Percentiles rank a stretch among this genome's conserved stretches.
Conservation (phyloP, 2,888 invertebrate species). For the Lymantria monacha region DNA sequence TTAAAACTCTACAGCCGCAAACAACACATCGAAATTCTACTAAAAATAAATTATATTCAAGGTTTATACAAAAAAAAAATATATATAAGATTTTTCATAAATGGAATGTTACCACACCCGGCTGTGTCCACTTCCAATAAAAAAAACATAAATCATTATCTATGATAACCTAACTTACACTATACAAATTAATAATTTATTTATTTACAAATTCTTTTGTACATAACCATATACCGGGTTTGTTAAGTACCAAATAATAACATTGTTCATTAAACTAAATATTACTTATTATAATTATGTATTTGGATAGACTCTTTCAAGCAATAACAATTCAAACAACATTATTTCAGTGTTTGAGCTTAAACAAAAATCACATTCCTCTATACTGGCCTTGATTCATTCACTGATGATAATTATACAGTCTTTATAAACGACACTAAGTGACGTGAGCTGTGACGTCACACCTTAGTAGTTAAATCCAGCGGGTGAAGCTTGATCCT, state of each 20-base stretch:
- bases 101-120: slow-evolving; percentile 64
- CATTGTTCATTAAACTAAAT: slow-evolving; percentile 51
- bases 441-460: slow-evolving; percentile 51
- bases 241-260: slow-evolving; percentile 60
- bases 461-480: slow-evolving; percentile 87
- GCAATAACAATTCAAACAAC: slow-evolving; percentile 74
- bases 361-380: slow-evolving; percentile 72
- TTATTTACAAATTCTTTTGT: slow-evolving; percentile 74
- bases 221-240: slow-evolving; percentile 70
- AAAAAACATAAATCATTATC: slow-evolving; percentile 53
- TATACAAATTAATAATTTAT: slow-evolving; percentile 46
- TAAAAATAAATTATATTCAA: slow-evolving; percentile 76
- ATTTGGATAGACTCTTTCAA: slow-evolving; percentile 82
- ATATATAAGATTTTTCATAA: slow-evolving; percentile 38
- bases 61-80: slow-evolving; percentile 49
- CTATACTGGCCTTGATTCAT: slow-evolving; percentile 73
- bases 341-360: slow-evolving; percentile 55
- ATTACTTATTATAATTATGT: slow-evolving; percentile 75
- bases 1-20: slow-evolving; percentile 49
- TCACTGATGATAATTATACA: slow-evolving; percentile 50
- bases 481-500: slow-evolving; percentile 83
- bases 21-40: slow-evolving; percentile 71
- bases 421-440: slow-evolving; percentile 46
- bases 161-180: slow-evolving; percentile 57
- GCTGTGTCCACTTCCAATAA: slow-evolving; percentile 46